Base-by-base conservation (phyloP, 2,888 invertebrate species). In the Tenthredo amoena region DNA sequence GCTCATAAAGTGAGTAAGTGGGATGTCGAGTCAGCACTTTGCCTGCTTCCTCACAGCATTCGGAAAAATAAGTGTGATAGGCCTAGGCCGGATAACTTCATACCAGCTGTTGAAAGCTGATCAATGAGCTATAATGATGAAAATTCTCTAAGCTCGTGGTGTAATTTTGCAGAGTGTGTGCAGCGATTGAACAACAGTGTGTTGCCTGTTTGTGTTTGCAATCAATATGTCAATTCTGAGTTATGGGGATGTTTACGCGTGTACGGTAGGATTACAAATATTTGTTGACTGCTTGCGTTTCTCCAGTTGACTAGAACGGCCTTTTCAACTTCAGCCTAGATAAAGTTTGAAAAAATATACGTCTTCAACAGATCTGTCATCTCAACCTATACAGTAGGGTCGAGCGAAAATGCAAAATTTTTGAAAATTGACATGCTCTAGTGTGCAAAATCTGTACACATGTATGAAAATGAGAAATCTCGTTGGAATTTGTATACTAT, bases 11-110 rank as follows among this genome's bases (percentile, higher is more conserved):
- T 76, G 72, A 84, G 74, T 84, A 84, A 84, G 84, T 84, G 58
- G 62, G 74, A 84, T 84, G 84, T 84, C 58, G 84, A 72, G 84
- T 84, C 84, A 84, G 84, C 84, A 84, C 84, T 84, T 84, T 62
- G 58, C 72, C 31, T 26, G 47, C 74, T 84, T 84, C 74, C 74
- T 84, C n/a, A 47, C 43, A 58, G 74, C 74, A 84, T 84, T 74
- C 74, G 43, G 58, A 84, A 84, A 84, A 84, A 84, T 84, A 76
- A 76, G 74, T 84, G 84, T 43, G 76, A 84, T 76, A 76, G 76
- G 74, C 84, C 76, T 55, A 31, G 40, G 43, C 40, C 58, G 15
- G 74, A 74, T 84, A 58, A 72, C 62, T 74, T 84, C 40, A n/a
- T 26, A 40, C 12, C 37, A 81, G 40, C 81, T 81, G 62, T 40